phyloP scores from a whole-genome alignment of 2,888 invertebrate species.

The Dicranocentrus wangi region DNA sequence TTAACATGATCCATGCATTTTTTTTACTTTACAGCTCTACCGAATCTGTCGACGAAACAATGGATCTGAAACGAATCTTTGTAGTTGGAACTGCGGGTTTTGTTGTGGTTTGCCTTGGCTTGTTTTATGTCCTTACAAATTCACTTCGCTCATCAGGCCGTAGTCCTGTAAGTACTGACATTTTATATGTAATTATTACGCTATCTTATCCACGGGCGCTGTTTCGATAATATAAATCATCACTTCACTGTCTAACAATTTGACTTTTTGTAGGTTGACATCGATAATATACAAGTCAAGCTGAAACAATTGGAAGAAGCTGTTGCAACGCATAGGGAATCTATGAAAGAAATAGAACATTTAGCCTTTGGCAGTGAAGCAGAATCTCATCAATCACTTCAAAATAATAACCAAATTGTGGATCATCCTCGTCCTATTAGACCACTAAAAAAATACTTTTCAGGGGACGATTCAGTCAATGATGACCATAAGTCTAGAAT shows the following conservation, averaged over 20 bases:
- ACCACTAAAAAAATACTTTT: conserved; percentile 22
- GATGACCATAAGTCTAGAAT: conserved; percentile 7
- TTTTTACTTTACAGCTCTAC: not conserved
- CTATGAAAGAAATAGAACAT: conserved; percentile 69
- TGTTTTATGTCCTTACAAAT: conserved; percentile 71
- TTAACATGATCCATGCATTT: no score
- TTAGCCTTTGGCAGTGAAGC: conserved; percentile 60
- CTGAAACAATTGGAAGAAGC: conserved; percentile 65
- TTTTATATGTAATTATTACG: no score
- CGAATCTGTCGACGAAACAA: no score
- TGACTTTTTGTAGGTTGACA: conserved; percentile 68
- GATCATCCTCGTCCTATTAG: conserved; percentile 36
- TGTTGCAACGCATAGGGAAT: conserved; percentile 62
- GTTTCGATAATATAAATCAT: no score
- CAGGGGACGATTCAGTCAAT: conserved; percentile 9
- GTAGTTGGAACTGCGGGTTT: conserved; percentile 71
- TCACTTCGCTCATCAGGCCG: conserved; percentile 59
- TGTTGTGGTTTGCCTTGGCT: conserved; percentile 67
- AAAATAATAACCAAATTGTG: conserved; percentile 39
- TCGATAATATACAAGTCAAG: conserved; percentile 64
- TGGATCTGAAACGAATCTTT: conserved; percentile 72
- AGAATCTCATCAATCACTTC: conserved; percentile 44
- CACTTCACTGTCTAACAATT: no score
- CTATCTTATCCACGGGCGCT: no score
- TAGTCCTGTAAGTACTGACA: conserved; percentile 54